Evolutionary conservation across 2,888 invertebrate genomes (phyloP), one percentile per base, ranked within the genome.

Genomic region (Nemapogon koenigi): DNA sequence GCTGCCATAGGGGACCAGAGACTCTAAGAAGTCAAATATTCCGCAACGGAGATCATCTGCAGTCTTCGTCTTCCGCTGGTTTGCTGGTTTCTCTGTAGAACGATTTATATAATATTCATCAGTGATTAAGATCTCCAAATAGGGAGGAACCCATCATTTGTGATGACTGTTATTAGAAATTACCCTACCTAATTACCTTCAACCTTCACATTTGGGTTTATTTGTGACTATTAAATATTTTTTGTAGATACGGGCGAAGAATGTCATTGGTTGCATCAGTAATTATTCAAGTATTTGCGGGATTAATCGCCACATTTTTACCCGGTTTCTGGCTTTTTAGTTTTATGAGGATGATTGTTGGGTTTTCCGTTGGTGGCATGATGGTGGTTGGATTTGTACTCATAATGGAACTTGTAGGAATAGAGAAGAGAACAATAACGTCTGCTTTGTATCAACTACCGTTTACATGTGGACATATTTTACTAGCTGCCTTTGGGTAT

Each of bases 331-430:
- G 78, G 76, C 64, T 66, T 49, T 89, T 91, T 53, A 81, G 89
- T 16, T 43, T 87, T 1, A 65, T 86, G 35, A 52, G 91, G 52
- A 86, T 89, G 58, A 50, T 89, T 15, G 79, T 86, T 18, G 91
- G 89, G 1, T 62, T 86, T 36, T 84, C 89, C n/a, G 87, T 89
- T 2, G 91, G 90, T 22, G 92, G 91, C 13, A 85, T 89, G 0
- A 85, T 89, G 87, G 85, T 89, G 11, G 51, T 70, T 11, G 60
- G 68, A 13, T 76, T 70, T 47, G 76, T 78, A 2, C 65, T 87
- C 6, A 60, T 85, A 1, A 86, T 86, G 85, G 87, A 87, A 57
- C 76, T 83, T 38, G 75, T 85, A 33, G 87, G 86, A 11, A 65
- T 54, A 3, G 54, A 51, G n/a, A 64, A 69, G 43, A 68, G 83